Evolutionary conservation across 2,888 invertebrate species (phyloP), one percentile per base, ranked within the genome.

Genomic region (Lymantria dispar): DNA sequence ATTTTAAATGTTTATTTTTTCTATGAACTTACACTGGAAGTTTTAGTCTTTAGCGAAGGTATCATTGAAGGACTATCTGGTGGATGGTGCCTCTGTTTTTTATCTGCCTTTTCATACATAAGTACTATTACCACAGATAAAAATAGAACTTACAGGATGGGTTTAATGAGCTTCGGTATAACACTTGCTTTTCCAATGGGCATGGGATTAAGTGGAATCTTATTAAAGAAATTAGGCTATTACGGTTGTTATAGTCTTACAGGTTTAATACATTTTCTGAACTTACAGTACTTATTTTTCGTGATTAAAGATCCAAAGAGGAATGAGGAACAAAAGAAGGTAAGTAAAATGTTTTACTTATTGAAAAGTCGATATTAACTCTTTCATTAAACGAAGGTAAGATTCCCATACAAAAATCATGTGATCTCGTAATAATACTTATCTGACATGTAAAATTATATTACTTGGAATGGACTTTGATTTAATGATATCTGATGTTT

Each of bases 121-220:
- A 95, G 95, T 42, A 95, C 97, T 63, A 94, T 97, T 5, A 96
- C 97, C 1, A 94, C 94, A 0, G 92, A 94, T 40, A 93, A 96
- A 70, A 94, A 93, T 40, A 93, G 97, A 57, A 98, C 98, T 0
- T 91, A 96, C 43, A 90, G 98, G 48, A 95, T 98, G 71, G 97
- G 97, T 1, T 93, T 98, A 15, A 93, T 96, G 22, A 98, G 96
- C 79, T 94, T 97, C 10, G 95, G 96, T 83, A 92, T 96, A 56
- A 97, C 97, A 8, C 92, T 97, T 15, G 97, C 97, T 0, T 95
- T 97, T 46, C 97, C 97, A 0, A 92, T 97, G n/a, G 98, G 98
- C 0, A 95, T 96, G 87, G 95, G 96, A 0, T 76, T 95, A 0
- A 96, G 97, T 72, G 98, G 98, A 0, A 90, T 96, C 13, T 80